Evolutionary conservation across 2,113 vertebrate genomes (phyloP), one percentile per base, ranked within the genome.

Genomic region (Eulacestoma nigropectus): DNA sequence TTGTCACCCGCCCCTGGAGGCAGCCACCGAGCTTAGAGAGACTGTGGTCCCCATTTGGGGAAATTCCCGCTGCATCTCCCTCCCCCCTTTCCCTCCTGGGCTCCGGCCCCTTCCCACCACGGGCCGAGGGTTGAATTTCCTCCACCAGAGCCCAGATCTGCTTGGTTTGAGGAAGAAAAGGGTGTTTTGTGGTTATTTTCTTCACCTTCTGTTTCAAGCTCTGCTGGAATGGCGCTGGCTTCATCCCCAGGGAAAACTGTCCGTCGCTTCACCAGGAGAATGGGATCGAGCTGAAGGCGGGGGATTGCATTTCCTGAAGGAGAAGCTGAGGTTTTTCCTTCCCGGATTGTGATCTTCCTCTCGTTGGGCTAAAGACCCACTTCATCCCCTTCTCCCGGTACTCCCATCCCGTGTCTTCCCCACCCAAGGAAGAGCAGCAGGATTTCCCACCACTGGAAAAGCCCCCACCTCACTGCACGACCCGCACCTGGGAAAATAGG

Each of bases 151-250:
- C 50, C 69, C 18, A 2, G 47, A 62, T 11, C 69, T 3, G 5
- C 49, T 89, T 39, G 93, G n/a, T 85, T 92, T 94, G 89, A 96
- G 76, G 86, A 93, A 85, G 83, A 90, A 92, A 96, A 86, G 41
- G 78, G 79, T 63, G 56, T 79, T 67, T 72, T 25, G 82, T 77
- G 47, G 50, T 72, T 33, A 1, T 46, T 77, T 35, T 75, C 68
- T 79, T 10, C 47, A 55, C 65, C 26, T 92, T 59, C 46, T 37
- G 63, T 91, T 62, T 91, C 64, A 37, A 74, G 41, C 59, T 82
- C 90, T 2, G 50, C 69, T 63, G 82, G 57, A 90, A 90, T 65
- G 86, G 63, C 47, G 0, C 37, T 53, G 72, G 53, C 93, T 93
- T 94, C 53, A 69, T 25, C 83, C 59, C 64, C 4, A 1, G 63